Evolutionary conservation across 2,888 invertebrate species (phyloP).

Genomic region (Drosophila anomalata): DNA sequence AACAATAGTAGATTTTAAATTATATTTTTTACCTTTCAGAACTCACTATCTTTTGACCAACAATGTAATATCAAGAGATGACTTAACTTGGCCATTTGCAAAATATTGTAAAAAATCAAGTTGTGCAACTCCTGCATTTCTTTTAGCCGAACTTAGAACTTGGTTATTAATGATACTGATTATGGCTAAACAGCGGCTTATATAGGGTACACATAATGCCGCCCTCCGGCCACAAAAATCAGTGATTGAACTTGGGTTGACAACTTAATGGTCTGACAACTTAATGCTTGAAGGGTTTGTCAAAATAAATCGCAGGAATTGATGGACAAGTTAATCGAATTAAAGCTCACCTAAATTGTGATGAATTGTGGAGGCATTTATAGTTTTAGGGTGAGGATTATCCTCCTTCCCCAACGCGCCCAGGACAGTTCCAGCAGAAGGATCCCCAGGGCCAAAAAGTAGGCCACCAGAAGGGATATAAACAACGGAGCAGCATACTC

Average conservation of each 20-base stretch:
- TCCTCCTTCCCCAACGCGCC: conserved; percentile 20
- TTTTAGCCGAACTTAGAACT: not conserved
- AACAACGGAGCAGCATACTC: conserved; percentile 81
- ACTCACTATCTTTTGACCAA: conserved; percentile 56
- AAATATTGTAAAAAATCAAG: conserved; percentile 64
- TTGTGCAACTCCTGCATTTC: conserved; percentile 31
- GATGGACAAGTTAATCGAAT: not conserved
- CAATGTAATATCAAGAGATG: conserved; percentile 60
- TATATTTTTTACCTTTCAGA: not conserved
- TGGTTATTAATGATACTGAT: conserved; percentile 16
- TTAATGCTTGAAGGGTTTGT: not conserved
- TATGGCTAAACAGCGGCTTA: conserved; percentile 19
- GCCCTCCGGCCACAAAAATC: not conserved
- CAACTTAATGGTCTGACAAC: conserved; percentile 13
- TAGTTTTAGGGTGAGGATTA: not conserved
- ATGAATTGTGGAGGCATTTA: not conserved
- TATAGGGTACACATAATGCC: conserved; percentile 51
- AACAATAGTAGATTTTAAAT: not conserved
- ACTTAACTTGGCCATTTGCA: conserved; percentile 49
- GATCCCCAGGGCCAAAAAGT: conserved; percentile 51
- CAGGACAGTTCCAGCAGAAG: conserved; percentile 66
- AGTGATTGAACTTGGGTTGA: conserved; percentile 10
- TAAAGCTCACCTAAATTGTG: conserved; percentile 5
- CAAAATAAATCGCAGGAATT: conserved; percentile 1
- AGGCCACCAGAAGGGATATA: conserved; percentile 59